phyloP scores from a whole-genome alignment of 2,888 invertebrate genomes.

The Drosophila differens region DNA sequence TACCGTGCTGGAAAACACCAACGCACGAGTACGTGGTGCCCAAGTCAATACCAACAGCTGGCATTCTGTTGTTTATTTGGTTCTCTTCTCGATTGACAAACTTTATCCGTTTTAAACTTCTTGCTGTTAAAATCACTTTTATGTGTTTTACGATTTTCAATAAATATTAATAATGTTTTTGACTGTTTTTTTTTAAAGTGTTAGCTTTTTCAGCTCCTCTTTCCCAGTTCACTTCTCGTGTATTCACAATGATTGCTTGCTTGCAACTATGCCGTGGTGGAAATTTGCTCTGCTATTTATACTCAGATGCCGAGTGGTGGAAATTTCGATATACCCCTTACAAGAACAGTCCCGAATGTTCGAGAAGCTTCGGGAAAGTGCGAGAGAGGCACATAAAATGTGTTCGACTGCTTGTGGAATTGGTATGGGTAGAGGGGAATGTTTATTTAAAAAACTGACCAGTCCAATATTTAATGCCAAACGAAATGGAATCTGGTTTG shows the following conservation, averaged over 20 bases:
- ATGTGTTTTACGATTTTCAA: not conserved
- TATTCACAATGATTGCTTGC: constrained; percentile 29
- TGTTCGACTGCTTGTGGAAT: not conserved
- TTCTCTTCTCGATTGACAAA: not conserved
- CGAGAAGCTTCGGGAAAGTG: constrained; percentile 18
- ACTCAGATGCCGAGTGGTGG: constrained; percentile 36
- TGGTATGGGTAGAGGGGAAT: not conserved
- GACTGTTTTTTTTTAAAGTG: not conserved
- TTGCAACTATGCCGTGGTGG: constrained; percentile 38
- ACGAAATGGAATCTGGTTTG: not conserved
- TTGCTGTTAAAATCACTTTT: not conserved
- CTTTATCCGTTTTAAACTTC: not conserved
- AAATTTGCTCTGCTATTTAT: constrained; percentile 52
- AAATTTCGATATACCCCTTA: constrained; percentile 29
- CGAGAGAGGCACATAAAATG: not conserved
- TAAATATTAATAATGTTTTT: not conserved
- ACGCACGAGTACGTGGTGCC: constrained; percentile 93
- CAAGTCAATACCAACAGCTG: constrained; percentile 55
- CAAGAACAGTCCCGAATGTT: constrained; percentile 35
- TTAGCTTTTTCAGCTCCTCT: constrained; percentile 10
- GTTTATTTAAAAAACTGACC: not conserved
- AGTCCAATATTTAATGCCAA: not conserved
- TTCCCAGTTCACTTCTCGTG: not conserved
- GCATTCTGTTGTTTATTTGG: constrained; percentile 7
- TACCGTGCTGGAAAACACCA: constrained; percentile 92